Percentiles rank a stretch among this genome's conserved stretches.
These are phyloP conservation scores for Tinamus guttatus DNA, from an alignment of 2,113 vertebrate species.

Conservation along the genomic window DNA sequence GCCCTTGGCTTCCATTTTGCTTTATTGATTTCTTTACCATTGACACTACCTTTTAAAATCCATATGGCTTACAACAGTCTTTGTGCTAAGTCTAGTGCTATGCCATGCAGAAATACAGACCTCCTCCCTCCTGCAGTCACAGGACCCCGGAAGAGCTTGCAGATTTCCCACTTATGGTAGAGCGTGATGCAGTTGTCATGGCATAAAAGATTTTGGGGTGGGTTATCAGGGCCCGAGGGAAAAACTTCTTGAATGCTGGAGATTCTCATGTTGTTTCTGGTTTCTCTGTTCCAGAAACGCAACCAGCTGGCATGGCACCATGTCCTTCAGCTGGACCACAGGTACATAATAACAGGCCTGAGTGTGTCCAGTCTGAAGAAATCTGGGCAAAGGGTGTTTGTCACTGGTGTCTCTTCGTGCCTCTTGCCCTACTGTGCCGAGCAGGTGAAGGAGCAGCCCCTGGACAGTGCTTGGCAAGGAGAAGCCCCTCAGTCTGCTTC, in stretches of 20 bases:
- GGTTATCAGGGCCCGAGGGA: rapidly evolving
- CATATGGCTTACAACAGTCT: not conserved
- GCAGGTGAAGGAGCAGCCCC: not conserved
- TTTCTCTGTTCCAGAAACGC: constrained; percentile 72
- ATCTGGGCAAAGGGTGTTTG: constrained; percentile 74
- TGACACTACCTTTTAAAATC: not conserved
- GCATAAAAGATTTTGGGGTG: rapidly evolving
- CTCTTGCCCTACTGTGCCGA: constrained; percentile 45
- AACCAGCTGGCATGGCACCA: constrained; percentile 79
- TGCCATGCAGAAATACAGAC: not conserved
- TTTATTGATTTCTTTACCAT: not conserved
- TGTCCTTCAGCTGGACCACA: constrained; percentile 73
- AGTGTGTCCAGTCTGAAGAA: constrained; percentile 76
- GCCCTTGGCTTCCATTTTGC: not conserved
- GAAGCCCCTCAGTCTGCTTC: not conserved
- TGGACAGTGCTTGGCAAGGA: not conserved
- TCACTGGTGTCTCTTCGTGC: constrained; percentile 74
- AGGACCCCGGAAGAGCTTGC: not conserved
- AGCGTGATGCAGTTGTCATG: not conserved
- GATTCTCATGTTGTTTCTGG: not conserved
- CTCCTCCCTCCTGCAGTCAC: not conserved
- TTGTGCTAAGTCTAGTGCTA: not conserved
- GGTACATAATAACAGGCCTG: constrained; percentile 80
- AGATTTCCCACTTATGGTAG: not conserved
- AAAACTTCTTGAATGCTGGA: not conserved